A percentile compares a stretch with the other conserved stretches of the same genome.
Evolutionary conservation across 2,797 vertebrate species (phyloP).

Genomic region (Hydrolagus colliei): DNA sequence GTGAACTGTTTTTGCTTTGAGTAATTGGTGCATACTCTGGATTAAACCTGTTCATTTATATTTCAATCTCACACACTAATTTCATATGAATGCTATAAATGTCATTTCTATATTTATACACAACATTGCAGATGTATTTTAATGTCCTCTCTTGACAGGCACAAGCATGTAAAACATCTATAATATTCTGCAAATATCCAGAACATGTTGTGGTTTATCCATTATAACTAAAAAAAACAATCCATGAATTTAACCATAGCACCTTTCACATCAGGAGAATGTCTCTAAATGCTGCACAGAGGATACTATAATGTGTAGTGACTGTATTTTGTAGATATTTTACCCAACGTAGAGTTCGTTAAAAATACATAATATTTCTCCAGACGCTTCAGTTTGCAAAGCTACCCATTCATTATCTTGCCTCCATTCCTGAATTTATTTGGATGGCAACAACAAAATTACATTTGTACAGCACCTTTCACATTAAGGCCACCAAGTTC

Average conservation of each 20-base stretch:
- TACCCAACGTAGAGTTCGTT: not conserved
- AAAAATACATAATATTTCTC: not conserved
- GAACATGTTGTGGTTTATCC: no score
- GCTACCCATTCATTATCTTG: not conserved
- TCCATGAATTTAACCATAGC: no score
- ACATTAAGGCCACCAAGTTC: no score
- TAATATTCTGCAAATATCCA: no score
- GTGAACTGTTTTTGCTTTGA: slow-evolving; percentile 13
- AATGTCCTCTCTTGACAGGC: not conserved
- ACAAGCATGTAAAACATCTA: no score
- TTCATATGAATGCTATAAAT: not conserved
- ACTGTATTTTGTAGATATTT: no score
- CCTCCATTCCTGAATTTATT: not conserved
- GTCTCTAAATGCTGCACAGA: no score
- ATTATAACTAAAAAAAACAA: no score
- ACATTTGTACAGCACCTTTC: no score
- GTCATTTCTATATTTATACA: not conserved
- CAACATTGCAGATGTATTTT: not conserved
- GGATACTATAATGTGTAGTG: no score
- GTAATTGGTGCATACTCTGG: slow-evolving; percentile 21
- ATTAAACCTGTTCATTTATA: not conserved
- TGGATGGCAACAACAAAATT: no score
- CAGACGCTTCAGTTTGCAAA: not conserved
- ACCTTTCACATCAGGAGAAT: no score
- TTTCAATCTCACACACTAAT: not conserved